Evolutionary conservation across 1,140 invertebrate genomes (phyloP).

Genomic region (Tetragonula clypearis): DNA sequence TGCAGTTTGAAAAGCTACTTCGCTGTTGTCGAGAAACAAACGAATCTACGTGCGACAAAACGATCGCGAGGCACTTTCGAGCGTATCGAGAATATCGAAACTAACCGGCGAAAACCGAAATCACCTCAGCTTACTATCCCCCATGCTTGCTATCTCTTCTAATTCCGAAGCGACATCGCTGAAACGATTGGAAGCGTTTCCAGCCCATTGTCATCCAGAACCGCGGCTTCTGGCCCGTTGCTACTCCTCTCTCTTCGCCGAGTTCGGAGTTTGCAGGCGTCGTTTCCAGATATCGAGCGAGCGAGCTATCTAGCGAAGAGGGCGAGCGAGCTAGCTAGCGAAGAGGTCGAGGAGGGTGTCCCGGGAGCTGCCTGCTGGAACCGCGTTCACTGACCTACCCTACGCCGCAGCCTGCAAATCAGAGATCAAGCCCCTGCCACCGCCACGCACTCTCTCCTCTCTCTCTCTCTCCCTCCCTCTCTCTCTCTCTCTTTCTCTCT

Average conservation of each 20-base stretch:
- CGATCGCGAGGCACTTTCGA: too few relatives aligned
- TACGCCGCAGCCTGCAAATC: conserved; percentile 50
- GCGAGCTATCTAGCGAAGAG: conserved; percentile 20
- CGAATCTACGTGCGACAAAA: too few relatives aligned
- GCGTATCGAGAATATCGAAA: too few relatives aligned
- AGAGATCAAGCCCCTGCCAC: conserved; percentile 38
- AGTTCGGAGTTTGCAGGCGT: conserved; percentile 22
- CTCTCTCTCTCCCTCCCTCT: not conserved
- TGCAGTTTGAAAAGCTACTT: too few relatives aligned
- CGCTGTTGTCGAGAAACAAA: too few relatives aligned
- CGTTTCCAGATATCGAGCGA: conserved; percentile 73
- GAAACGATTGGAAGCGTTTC: conserved; percentile 1
- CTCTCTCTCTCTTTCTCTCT: not conserved
- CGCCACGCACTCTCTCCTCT: not conserved
- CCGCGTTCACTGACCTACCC: conserved; percentile 71
- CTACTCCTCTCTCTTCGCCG: not conserved
- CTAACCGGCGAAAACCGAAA: too few relatives aligned
- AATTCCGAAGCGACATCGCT: not conserved
- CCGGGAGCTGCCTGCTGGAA: conserved; percentile 64
- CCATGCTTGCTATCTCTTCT: too few relatives aligned
- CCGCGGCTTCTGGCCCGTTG: not conserved
- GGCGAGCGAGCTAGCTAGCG: conserved; percentile 10
- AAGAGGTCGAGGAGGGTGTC: conserved; percentile 42
- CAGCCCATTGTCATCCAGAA: too few relatives aligned
- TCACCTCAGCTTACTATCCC: too few relatives aligned